Conservation (phyloP, 2,797 vertebrate species). For the Ctenosaura bakeri region DNA sequence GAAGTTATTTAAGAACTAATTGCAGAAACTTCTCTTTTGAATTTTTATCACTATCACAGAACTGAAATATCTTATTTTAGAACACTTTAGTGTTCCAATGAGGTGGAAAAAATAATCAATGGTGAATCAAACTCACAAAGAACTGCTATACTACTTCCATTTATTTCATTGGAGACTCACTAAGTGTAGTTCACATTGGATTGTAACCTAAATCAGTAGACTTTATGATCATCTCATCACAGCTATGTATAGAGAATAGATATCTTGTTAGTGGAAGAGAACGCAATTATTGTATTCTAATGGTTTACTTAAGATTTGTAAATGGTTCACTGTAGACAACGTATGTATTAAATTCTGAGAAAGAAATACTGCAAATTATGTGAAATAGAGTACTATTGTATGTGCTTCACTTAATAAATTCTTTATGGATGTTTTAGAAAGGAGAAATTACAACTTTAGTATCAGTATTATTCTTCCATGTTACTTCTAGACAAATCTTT, state of each 20-base stretch:
- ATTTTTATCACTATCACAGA: background rate
- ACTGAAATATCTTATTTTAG: background rate
- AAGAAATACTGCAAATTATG: slow-evolving; percentile 3
- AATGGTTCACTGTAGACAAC: background rate
- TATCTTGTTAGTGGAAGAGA: slow-evolving; percentile 27
- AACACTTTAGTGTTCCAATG: background rate
- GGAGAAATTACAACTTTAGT: slow-evolving; percentile 28
- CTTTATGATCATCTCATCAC: background rate
- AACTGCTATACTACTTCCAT: background rate
- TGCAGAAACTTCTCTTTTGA: background rate
- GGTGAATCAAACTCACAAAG: background rate
- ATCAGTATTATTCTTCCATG: slow-evolving; percentile 25
- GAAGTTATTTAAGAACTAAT: background rate
- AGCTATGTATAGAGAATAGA: slow-evolving; percentile 28
- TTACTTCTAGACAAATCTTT: slow-evolving; percentile 7
- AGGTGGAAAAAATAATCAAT: background rate
- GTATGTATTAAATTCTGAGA: slow-evolving; percentile 10
- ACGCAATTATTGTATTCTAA: slow-evolving; percentile 28
- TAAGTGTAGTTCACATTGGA: background rate
- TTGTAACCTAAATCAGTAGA: slow-evolving; percentile 16
- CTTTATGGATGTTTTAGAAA: slow-evolving; percentile 10
- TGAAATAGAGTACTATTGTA: background rate
- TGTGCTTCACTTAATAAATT: slow-evolving; percentile 18
- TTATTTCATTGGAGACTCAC: background rate
- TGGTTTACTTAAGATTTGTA: slow-evolving; percentile 37